Evolutionary conservation across 2,113 vertebrate species (phyloP).

Genomic region (Tragelaphus buxtoni): DNA sequence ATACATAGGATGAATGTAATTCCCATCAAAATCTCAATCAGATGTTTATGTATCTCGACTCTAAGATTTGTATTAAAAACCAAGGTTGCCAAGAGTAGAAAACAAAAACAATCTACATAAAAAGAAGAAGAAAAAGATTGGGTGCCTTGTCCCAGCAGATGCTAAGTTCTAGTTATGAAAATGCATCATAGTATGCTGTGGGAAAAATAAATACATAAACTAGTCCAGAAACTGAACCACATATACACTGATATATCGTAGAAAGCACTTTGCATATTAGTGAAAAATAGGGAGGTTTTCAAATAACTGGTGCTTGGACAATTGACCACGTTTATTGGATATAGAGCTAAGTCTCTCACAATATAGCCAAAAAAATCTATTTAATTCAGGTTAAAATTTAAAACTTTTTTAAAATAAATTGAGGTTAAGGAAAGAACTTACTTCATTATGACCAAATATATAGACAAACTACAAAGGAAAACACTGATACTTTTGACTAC

Average conservation of each 20-base stretch:
- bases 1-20: not conserved
- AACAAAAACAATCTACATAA: not conserved
- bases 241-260: not conserved
- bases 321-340: not conserved
- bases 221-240: not conserved
- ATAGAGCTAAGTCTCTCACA: not conserved
- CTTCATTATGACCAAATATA: not conserved
- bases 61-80: not conserved
- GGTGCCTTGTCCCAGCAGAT: not conserved
- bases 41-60: not conserved
- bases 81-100: not conserved
- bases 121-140: not conserved
- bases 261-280: not conserved
- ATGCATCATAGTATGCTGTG: not conserved
- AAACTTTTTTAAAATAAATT: not conserved
- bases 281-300: not conserved
- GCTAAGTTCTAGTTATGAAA: not conserved
- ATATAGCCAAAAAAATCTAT: not conserved
- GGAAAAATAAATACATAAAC: not conserved
- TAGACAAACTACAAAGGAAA: not conserved
- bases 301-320: not conserved
- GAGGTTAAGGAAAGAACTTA: not conserved
- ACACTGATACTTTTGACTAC: not conserved
- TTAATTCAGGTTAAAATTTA: not conserved
- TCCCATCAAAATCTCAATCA: conserved; percentile 25